phyloP scores from a whole-genome alignment of 2,888 invertebrate genomes.

The Cephus pygmeus region DNA sequence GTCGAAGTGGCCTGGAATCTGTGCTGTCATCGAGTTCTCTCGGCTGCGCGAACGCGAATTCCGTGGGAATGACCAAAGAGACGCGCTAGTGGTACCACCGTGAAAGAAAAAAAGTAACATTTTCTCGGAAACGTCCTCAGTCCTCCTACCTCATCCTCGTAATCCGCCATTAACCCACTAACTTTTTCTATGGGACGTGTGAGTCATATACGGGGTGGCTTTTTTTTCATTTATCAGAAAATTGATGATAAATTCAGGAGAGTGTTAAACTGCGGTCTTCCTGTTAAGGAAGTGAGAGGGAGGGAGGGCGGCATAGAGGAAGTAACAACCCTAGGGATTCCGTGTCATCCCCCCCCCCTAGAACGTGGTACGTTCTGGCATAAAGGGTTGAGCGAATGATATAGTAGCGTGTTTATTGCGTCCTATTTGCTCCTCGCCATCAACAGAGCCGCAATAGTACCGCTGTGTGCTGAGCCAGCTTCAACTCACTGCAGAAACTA shows the following conservation, averaged over 20 bases:
- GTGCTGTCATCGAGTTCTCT: constrained; percentile 26
- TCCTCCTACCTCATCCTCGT: neutral
- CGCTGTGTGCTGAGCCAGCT: constrained; percentile 33
- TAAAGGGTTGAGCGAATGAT: constrained; percentile 57
- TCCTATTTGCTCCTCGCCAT: constrained; percentile 42
- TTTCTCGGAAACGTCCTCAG: neutral
- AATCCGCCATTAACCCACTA: neutral
- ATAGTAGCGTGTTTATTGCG: constrained; percentile 57
- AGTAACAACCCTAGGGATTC: constrained; percentile 10
- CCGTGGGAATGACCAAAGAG: neutral
- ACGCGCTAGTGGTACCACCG: neutral
- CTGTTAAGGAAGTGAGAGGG: neutral
- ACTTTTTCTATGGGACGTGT: neutral
- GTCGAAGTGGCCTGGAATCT: constrained; percentile 15
- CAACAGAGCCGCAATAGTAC: constrained; percentile 26
- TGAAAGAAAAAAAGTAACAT: neutral
- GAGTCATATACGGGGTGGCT: neutral
- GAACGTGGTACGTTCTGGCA: constrained; percentile 23
- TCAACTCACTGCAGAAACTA: constrained; percentile 25
- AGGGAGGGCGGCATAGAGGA: neutral
- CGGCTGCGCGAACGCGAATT: constrained; percentile 12
- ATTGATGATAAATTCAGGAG: neutral
- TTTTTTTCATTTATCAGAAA: neutral
- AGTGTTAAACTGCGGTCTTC: neutral
- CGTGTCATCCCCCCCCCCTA: constrained; percentile 10